Base-by-base conservation (phyloP, 2,113 vertebrate species). In the Misgurnus anguillicaudatus region DNA sequence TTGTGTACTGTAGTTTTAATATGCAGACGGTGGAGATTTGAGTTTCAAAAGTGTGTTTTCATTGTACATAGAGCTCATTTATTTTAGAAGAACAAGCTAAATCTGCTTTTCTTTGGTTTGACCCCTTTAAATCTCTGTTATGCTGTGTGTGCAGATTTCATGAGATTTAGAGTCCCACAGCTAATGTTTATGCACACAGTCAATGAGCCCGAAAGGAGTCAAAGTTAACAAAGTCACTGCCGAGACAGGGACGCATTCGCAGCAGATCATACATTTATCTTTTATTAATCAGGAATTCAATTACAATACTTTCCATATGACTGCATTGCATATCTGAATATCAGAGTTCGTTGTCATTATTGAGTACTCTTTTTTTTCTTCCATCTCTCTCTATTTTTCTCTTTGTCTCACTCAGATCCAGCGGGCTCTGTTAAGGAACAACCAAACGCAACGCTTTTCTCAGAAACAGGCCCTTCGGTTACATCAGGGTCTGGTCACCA, bases 391-490 rank as follows among this genome's bases (percentile, higher is more conserved):
- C 38, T 31, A 21, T 17, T 13, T 62, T 19, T 36, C 66, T 80
- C 39, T 47, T 58, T 78, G 60, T 48, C 2, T 67, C 77, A 72
- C 78, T 42, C 86, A 97, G 96, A 96, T 97, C 90, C 95, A 97
- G 85, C 92, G 95, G 41, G 92, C 94, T 60, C 89, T 97, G 77
- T 93, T 96, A 84, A 93, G 96, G 86, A 97, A 97, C 86, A 95
- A 95, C 87, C 95, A 96, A 85, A 95, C 95, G 1, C 94, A 95
- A 83, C 94, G 94, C 0, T 94, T 94, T 85, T 94, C 95, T 21
- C 95, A 96, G 90, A 92, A 95, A 4, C 95, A 96, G 89, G 96
- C 95, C 19, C 92, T 96, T 62, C 91, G 96, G n/a, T 92, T 97
- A 79, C 96, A 97, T 85, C 96, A 96, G 53, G 96, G 96, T 75